phyloP scores from a whole-genome alignment of 2,113 vertebrate species.

The Murina feae region DNA sequence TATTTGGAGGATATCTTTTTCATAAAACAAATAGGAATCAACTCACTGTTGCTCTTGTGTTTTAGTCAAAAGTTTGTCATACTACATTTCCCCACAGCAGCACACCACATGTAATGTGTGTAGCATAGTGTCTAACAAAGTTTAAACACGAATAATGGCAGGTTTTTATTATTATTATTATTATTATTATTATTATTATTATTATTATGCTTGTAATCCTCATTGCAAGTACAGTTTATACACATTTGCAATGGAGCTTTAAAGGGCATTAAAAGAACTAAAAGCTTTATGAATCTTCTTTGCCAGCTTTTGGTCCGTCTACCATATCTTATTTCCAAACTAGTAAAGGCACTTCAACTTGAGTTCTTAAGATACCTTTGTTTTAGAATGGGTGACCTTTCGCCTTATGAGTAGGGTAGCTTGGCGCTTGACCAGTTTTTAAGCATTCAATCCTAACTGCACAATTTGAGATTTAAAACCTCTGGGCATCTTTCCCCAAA shows the following conservation, averaged over 20 bases:
- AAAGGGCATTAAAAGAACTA: not conserved
- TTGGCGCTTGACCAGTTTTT: constrained; percentile 29
- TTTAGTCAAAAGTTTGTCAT: not conserved
- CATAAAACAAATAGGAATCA: constrained; percentile 10
- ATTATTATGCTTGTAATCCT: not conserved
- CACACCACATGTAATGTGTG: not conserved
- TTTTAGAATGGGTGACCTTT: constrained; percentile 21
- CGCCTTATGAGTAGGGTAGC: not conserved
- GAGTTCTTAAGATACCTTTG: constrained; percentile 50
- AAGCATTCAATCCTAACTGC: constrained; percentile 22
- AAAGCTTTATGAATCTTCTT: not conserved
- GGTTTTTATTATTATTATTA: constrained; percentile 5
- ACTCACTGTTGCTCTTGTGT: not conserved
- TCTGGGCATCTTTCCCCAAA: constrained; percentile 45
- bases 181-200: not conserved
- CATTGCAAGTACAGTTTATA: not conserved
- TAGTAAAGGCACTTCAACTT: not conserved
- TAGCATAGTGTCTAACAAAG: not conserved
- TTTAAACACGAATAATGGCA: not conserved
- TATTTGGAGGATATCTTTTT: not conserved
- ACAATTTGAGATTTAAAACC: constrained; percentile 54
- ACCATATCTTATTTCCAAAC: constrained; percentile 47
- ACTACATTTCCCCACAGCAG: not conserved
- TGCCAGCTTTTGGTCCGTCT: not conserved
- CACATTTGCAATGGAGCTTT: not conserved